Base-by-base conservation (phyloP, 2,888 invertebrate genomes). In the Eurytoma adleriae region DNA sequence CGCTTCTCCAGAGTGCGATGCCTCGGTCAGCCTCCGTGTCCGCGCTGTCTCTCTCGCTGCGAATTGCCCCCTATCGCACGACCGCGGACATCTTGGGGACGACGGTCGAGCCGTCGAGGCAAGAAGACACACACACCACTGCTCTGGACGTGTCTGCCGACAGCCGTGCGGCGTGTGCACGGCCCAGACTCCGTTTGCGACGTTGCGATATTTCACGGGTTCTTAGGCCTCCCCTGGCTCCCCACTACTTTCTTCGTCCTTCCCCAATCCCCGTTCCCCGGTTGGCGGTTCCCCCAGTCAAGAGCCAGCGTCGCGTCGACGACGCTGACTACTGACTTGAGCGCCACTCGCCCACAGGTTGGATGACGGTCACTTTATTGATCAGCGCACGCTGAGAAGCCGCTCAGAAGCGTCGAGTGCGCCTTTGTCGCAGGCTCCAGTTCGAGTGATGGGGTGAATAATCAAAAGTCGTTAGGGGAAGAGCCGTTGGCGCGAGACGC, bases 201-300 rank as follows among this genome's bases (percentile, higher is more conserved):
- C 86, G 88, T 87, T 87, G 87, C 87, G 84, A 84, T 86, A 87
- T 86, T 87, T 86, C 86, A 80, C 69, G 68, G 69, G 61, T n/a
- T 54, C 54, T 54, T n/a, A 14, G 54, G n/a, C 54, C 61, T 40
- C 40, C 10, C 40, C 40, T 24, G 27, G 2, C 24, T 27, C 24
- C 61, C 61, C 14, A 16, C 62, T 61, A n/a, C 30, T 27, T 18
- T n/a, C 50, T 61, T 52, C 18, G 54, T 16, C 20, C 67, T 59
- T 24, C 24, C 52, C 54, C 24, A 2, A 20, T 30, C 50, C 10
- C 24, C 20, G n/a, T 10, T 18, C 10, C 10, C 40, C 40, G n/a
- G n/a, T n/a, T n/a, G n/a, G n/a, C n/a, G n/a, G n/a, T n/a, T n/a
- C 10, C 10, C 40, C 40, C 40, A 7, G 40, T 40, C 40, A 40